Percentiles rank a stretch among this genome's conserved stretches.
Evolutionary conservation across 1,140 invertebrate species (phyloP).

Genomic region (Cardiocondyla obscurior): DNA sequence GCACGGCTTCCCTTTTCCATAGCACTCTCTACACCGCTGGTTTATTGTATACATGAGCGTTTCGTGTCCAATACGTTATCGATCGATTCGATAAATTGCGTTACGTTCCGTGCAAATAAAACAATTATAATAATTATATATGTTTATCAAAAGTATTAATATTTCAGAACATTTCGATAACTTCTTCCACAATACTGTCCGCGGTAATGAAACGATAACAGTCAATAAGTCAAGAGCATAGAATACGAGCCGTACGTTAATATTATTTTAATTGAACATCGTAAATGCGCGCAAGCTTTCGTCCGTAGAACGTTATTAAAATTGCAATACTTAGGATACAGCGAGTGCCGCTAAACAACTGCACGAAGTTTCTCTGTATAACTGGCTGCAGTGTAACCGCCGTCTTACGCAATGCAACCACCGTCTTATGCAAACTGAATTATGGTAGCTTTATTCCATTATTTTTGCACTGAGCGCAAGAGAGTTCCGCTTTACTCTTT

Average conservation of each 20-base stretch:
- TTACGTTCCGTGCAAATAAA: not conserved
- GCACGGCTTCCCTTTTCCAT: constrained; percentile 50
- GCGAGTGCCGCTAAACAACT: constrained; percentile 4
- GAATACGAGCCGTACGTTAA: not conserved
- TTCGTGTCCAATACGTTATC: constrained; percentile 13
- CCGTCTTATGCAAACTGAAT: constrained; percentile 36
- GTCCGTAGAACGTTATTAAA: not conserved
- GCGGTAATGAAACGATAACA: not conserved
- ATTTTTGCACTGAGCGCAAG: not conserved
- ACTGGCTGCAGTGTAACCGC: not conserved
- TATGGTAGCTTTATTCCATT: constrained; percentile 32
- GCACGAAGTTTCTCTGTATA: constrained; percentile 5
- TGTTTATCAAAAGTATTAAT: not conserved
- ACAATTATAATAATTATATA: constrained; percentile 1
- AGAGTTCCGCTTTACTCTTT: constrained; percentile 8
- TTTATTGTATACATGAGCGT: constrained; percentile 20
- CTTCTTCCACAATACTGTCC: too few species aligned
- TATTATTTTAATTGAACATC: not conserved
- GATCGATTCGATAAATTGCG: constrained; percentile 27
- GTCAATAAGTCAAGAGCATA: not conserved
- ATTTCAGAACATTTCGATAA: too few species aligned
- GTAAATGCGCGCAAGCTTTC: not conserved
- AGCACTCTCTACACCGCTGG: constrained; percentile 9
- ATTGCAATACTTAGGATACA: constrained; percentile 10
- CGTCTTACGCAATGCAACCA: not conserved